Conservation (phyloP, 2,113 vertebrate genomes). For the Paratilapia polleni region DNA sequence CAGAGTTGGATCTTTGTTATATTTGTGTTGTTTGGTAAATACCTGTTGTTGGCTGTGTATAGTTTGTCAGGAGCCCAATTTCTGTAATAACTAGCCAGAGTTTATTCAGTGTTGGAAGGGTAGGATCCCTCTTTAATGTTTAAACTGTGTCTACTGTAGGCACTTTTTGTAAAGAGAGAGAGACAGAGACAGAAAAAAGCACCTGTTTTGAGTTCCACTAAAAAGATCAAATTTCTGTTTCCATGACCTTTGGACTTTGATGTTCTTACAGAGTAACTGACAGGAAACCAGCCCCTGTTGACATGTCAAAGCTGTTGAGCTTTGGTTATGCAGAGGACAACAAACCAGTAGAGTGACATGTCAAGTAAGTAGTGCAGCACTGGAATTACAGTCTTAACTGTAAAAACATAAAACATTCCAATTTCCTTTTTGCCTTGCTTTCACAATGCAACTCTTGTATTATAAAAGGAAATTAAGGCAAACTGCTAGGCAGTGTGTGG, state of each 20-base stretch:
- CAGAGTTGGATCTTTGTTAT: not conserved
- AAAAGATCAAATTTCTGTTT: not conserved
- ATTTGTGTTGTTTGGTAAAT: not conserved
- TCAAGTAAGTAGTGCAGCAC: conserved; percentile 48
- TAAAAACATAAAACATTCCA: not conserved
- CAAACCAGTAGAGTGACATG: conserved; percentile 22
- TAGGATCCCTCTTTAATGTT: conserved; percentile 37
- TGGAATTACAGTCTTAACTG: not conserved
- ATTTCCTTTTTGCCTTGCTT: not conserved
- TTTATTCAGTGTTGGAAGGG: conserved; percentile 6
- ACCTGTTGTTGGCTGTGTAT: not conserved
- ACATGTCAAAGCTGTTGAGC: conserved; percentile 80
- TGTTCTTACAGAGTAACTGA: conserved; percentile 57
- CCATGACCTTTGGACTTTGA: not conserved
- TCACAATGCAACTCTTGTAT: not conserved
- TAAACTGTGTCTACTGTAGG: not conserved
- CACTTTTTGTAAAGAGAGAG: not conserved
- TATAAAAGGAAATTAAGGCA: conserved; percentile 18
- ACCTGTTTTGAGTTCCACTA: not conserved
- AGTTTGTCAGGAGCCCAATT: not conserved
- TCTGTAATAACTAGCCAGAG: conserved; percentile 47
- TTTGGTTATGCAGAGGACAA: conserved; percentile 76
- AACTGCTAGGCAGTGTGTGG: not conserved
- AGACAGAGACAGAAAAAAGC: not conserved
- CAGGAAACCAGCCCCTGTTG: conserved; percentile 71